Base-by-base conservation (phyloP, 92 coral and sea anemone genomes). In the Zoanthus gigantus region DNA sequence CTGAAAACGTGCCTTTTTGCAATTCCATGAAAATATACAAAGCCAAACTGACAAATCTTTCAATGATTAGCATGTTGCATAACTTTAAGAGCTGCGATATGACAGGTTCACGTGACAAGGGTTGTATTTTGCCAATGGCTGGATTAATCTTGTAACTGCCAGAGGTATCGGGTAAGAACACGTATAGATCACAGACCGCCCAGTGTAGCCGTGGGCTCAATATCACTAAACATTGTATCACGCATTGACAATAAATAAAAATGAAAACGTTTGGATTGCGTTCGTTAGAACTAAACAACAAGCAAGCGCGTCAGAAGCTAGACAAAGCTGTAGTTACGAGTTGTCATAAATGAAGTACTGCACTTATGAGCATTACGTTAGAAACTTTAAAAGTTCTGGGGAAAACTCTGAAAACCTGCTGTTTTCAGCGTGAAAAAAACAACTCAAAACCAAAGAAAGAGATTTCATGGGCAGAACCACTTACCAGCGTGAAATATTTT, bases 381-480 rank as follows among this genome's bases (percentile, higher is more conserved):
- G 45, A 65, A 50, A 29, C 85, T 13, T 28, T 81, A 16, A 81
- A 81, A 81, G 18, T 7, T 16, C 44, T 47, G 60, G 75, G 75
- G 0, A 81, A 48, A 47, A 13, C 46, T 0, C 4, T 81, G 75
- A 81, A 66, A 63, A 81, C 47, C 47, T 73, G 85, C 7, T 46
- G 45, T 67, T 50, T 50, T 50, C 58, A 53, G 11, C 75, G 23
- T 46, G 46, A 81, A 0, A 66, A 81, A 16, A 66, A 23, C 46
- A 65, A 81, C 13, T 23, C 75, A 9, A 66, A 81, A 32, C 45
- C 37, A 11, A 45, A 46, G 75, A 81, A 66, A 31, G 23, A 66
- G 1, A 37, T 81, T 66, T 46, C 74, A 37, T 81, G 85, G 85
- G 85, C 85, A 44, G 75, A 81, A n/a, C 85, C 85, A 11, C 61